A percentile compares a stretch with the other conserved stretches of the same genome.
phyloP scores from a whole-genome alignment of 2,888 invertebrate species.

The Meganola albula region DNA sequence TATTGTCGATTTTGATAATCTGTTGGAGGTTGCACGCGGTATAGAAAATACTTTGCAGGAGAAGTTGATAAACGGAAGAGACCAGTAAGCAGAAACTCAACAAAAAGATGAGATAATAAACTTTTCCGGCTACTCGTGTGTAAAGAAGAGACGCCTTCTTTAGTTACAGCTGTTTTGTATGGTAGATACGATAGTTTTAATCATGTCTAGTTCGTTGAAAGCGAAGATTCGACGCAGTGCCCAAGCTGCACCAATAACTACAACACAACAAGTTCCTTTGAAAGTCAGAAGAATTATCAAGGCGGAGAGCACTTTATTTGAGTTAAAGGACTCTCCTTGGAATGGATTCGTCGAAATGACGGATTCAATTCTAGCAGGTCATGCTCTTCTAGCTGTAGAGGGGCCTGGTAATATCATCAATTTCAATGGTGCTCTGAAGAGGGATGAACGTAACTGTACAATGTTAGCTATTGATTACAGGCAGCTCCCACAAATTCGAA shows the following conservation, averaged over 20 bases:
- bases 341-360: background rate
- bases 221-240: background rate
- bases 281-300: background rate
- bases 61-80: background rate
- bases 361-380: background rate
- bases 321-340: background rate
- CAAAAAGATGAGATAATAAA: slow-evolving; percentile 9
- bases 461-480: background rate
- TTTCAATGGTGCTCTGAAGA: background rate
- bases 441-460: background rate
- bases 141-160: background rate
- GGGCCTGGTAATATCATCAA: background rate
- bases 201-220: background rate
- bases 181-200: background rate
- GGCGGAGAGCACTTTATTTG: background rate
- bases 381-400: background rate
- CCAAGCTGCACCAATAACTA: background rate
- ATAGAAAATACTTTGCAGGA: slow-evolving; percentile 11
- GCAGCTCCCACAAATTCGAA: background rate
- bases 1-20: slow-evolving; percentile 11
- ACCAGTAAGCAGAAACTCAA: background rate
- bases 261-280: background rate
- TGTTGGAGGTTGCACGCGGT: slow-evolving; percentile 20
- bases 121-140: background rate
- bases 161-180: background rate